A percentile compares a stretch with the other conserved stretches of the same genome.
Evolutionary conservation across 2,113 vertebrate species (phyloP).

Genomic region (Campylorhamphus procurvoides): DNA sequence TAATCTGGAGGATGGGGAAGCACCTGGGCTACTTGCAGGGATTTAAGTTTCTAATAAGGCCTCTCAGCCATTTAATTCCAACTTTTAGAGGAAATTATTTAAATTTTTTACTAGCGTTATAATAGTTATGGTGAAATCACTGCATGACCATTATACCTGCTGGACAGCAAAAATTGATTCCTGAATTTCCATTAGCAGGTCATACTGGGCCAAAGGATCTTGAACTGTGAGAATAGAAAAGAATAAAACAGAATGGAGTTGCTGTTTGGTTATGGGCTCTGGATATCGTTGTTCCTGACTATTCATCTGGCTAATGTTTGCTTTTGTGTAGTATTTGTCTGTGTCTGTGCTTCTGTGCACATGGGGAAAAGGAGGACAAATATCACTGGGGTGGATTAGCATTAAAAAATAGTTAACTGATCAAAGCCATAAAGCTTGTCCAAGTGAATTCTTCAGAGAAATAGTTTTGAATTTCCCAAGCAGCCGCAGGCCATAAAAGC

Average conservation of each 20-base stretch:
- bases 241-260: constrained; percentile 1
- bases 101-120: background rate
- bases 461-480: constrained; percentile 62
- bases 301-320: constrained; percentile 45
- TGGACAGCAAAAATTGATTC: background rate
- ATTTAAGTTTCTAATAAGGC: background rate
- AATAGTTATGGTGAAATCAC: background rate
- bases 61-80: background rate
- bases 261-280: constrained; percentile 16
- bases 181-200: background rate
- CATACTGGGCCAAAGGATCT: background rate
- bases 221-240: background rate
- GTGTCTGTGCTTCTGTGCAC: constrained; percentile 36
- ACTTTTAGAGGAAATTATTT: background rate
- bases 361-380: constrained; percentile 48
- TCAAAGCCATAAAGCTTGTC: constrained; percentile 66
- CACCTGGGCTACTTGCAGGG: background rate
- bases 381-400: constrained; percentile 62
- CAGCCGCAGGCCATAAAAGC: constrained; percentile 48
- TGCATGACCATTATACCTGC: background rate
- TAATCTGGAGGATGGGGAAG: background rate
- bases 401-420: constrained; percentile 72
- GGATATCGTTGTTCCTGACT: constrained; percentile 38
- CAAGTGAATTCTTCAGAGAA: constrained; percentile 66
- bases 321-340: constrained; percentile 46